Conservation (phyloP, 2,888 invertebrate species). For the Auanema freiburgensis region DNA sequence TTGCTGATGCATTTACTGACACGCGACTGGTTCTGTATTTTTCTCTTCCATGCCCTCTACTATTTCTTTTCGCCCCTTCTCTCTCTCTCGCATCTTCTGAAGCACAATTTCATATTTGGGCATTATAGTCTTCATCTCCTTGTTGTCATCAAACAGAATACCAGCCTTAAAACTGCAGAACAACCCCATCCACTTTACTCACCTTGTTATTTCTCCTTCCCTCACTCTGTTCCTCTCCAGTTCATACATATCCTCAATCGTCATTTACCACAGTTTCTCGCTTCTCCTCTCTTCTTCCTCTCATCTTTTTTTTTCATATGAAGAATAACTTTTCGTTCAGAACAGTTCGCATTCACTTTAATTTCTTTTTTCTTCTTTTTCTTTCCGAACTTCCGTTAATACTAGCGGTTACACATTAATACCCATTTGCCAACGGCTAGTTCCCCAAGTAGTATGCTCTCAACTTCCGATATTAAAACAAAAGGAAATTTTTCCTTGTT, state of each 20-base stretch:
- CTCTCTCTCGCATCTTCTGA: neutral
- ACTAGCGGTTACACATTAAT: neutral
- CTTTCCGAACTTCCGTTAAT: neutral
- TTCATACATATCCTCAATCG: no score
- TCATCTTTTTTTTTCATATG: no score
- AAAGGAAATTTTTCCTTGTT: neutral
- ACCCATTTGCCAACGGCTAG: neutral
- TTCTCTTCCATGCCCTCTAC: constrained; percentile 2
- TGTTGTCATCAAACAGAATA: no score
- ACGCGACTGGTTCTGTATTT: neutral
- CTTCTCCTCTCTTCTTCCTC: no score
- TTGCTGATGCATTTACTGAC: neutral
- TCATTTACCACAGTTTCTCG: no score
- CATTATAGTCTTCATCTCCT: no score
- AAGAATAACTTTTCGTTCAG: no score
- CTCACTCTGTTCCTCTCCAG: no score
- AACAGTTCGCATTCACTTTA: no score
- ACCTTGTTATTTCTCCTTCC: no score
- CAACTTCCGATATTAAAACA: neutral
- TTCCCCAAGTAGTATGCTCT: no score
- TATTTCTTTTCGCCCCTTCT: neutral
- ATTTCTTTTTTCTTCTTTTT: neutral
- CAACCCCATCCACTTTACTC: neutral
- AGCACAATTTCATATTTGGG: neutral
- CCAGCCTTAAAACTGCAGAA: neutral